phyloP scores from a whole-genome alignment of 2,797 vertebrate genomes.

The Spinus pinus region DNA sequence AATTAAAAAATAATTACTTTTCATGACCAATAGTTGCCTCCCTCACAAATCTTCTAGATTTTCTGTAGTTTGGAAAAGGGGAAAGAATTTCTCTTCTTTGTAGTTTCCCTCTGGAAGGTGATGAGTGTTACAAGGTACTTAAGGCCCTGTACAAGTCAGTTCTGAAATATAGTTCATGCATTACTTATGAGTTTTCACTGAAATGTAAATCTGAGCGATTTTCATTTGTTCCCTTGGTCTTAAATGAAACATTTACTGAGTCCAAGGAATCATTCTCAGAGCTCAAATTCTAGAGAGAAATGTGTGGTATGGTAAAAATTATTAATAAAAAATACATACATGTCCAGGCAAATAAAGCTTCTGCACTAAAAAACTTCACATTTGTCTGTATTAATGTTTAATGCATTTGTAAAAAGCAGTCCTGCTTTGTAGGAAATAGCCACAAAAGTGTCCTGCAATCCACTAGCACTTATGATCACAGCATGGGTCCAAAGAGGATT shows the following conservation, averaged over 20 bases:
- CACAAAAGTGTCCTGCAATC: constrained; percentile 66
- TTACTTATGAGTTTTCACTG: constrained; percentile 72
- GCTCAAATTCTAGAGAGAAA: constrained; percentile 50
- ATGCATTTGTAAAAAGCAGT: constrained; percentile 81
- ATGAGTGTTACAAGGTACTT: constrained; percentile 32
- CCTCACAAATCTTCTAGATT: neutral
- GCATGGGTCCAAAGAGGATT: constrained; percentile 56
- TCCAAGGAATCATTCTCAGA: constrained; percentile 62
- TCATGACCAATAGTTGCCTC: neutral
- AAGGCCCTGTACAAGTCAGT: constrained; percentile 5
- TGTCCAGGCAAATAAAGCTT: constrained; percentile 76
- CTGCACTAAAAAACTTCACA: constrained; percentile 75
- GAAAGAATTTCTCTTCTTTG: neutral
- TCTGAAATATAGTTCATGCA: constrained; percentile 42
- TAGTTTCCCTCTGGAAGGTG: constrained; percentile 27
- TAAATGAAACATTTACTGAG: constrained; percentile 69
- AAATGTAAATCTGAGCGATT: constrained; percentile 72
- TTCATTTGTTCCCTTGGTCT: constrained; percentile 64
- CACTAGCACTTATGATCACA: constrained; percentile 70
- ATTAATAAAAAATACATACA: constrained; percentile 81
- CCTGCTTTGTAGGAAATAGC: constrained; percentile 67
- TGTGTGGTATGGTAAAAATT: constrained; percentile 67
- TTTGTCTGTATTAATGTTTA: constrained; percentile 85
- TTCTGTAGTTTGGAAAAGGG: neutral
- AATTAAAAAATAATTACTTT: neutral